Conservation (phyloP, 2,888 invertebrate species). For the Eupithecia inturbata region DNA sequence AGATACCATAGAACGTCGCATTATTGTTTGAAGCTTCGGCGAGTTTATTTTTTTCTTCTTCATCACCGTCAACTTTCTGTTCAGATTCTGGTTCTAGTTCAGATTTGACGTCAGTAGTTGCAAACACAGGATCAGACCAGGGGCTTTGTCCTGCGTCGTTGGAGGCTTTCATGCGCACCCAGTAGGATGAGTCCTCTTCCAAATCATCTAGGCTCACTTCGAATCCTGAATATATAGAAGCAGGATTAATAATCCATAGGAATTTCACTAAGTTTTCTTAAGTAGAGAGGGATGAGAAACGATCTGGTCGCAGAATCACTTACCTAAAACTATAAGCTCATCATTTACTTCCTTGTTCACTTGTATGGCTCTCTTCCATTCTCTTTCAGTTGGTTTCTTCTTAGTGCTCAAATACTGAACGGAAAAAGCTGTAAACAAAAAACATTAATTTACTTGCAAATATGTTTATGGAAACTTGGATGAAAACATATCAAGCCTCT, state of each 20-base stretch:
- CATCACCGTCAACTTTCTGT: conserved; percentile 10
- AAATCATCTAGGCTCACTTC: conserved; percentile 50
- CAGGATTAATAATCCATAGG: not conserved
- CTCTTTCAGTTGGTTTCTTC: conserved; percentile 20
- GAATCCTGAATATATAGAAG: conserved; percentile 47
- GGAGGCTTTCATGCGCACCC: conserved; percentile 58
- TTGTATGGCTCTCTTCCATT: conserved; percentile 21
- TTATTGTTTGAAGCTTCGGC: conserved; percentile 26
- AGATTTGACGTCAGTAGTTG: conserved; percentile 44
- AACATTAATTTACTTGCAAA: not conserved
- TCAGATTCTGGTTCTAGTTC: conserved; percentile 10
- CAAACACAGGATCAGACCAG: conserved; percentile 59
- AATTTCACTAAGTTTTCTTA: not conserved
- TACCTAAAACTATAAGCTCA: conserved; percentile 8
- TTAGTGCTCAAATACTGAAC: conserved; percentile 24
- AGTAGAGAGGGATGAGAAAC: not conserved
- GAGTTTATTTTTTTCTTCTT: conserved; percentile 39
- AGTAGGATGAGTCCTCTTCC: conserved; percentile 61
- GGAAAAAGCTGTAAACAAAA: conserved; percentile 18
- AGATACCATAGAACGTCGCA: conserved; percentile 64
- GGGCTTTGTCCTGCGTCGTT: conserved; percentile 63
- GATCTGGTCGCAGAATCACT: not conserved
- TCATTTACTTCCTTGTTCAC: conserved; percentile 6
- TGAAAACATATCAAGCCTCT: not conserved
- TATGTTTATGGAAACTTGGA: not conserved